These are phyloP conservation scores for Troilus luridus DNA, from an alignment of 2,888 invertebrate species.

Conservation along the genomic window DNA sequence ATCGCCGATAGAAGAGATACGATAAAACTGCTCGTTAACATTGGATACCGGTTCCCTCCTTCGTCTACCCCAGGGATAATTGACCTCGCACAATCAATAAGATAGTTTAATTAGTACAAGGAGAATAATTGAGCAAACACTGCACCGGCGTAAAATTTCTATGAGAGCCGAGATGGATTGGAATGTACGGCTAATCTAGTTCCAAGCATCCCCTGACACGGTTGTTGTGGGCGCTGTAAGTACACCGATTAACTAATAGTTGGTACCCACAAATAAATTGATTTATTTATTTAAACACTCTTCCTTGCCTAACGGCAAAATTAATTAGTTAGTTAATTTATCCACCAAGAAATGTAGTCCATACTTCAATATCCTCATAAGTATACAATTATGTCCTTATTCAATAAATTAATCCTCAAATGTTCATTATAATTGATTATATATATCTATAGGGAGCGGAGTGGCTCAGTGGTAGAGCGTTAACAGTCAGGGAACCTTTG, in stretches of 20 bases:
- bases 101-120: conserved; percentile 27
- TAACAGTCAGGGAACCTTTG: no score
- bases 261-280: neutral
- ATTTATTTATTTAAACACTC: no score
- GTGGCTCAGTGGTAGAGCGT: no score
- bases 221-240: neutral
- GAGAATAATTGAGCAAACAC: neutral
- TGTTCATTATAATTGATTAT: no score
- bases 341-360: no score
- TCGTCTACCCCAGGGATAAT: neutral
- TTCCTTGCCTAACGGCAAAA: no score
- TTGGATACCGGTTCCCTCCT: conserved; percentile 5
- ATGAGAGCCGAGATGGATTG: neutral
- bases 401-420: no score
- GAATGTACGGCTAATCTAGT: neutral
- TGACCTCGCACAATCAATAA: conserved; percentile 17
- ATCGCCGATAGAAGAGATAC: conserved; percentile 30
- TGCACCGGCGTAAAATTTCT: neutral
- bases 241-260: neutral
- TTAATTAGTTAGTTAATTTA: no score
- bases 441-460: no score
- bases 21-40: conserved; percentile 35
- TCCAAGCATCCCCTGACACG: neutral
- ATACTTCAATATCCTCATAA: no score
- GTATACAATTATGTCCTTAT: no score